These are phyloP conservation scores for Machimus rusticus DNA, from an alignment of 2,888 invertebrate species.

Conservation along the genomic window DNA sequence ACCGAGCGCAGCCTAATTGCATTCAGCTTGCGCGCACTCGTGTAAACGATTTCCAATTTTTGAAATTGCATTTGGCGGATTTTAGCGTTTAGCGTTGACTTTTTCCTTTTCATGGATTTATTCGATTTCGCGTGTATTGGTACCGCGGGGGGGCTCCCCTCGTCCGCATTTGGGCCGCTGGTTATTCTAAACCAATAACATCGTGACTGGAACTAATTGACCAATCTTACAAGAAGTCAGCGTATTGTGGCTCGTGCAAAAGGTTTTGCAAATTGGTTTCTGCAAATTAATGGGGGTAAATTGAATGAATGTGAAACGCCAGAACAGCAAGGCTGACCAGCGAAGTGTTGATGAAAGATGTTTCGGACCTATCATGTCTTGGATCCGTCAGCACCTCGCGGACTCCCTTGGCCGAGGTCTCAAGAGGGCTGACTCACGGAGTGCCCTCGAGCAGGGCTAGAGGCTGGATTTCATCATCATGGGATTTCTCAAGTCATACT, in stretches of 20 bases:
- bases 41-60: constrained; percentile 20
- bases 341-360: constrained; percentile 1
- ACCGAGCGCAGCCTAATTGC: constrained; percentile 5
- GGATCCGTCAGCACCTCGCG: neutral
- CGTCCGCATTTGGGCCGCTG: neutral
- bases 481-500: neutral
- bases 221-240: constrained; percentile 25
- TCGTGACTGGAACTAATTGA: constrained; percentile 33
- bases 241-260: constrained; percentile 27
- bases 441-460: neutral
- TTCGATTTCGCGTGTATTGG: neutral
- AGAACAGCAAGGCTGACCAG: neutral
- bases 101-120: neutral
- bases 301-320: constrained; percentile 9
- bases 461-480: neutral
- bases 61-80: constrained; percentile 29
- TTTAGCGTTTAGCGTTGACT: neutral
- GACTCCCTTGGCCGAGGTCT: neutral
- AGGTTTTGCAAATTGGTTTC: constrained; percentile 29
- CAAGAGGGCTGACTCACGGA: neutral
- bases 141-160: neutral
- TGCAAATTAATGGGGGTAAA: constrained; percentile 25
- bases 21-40: constrained; percentile 13
- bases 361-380: neutral
- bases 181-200: neutral